Conservation (phyloP, 2,113 vertebrate species). For the Tragelaphus buxtoni region DNA sequence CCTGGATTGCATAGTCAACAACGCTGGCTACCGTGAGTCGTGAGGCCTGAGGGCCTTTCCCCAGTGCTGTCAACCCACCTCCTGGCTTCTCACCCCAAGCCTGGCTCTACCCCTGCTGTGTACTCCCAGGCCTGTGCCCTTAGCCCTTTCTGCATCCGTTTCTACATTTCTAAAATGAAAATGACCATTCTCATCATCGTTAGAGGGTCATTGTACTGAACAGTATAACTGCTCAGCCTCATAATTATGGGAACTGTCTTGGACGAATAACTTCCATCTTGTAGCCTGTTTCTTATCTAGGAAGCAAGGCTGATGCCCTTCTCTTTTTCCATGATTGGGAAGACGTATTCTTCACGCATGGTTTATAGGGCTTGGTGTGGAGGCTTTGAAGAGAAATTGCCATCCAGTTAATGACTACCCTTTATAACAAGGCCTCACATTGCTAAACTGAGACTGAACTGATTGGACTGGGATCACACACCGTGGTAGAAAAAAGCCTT, state of each 20-base stretch:
- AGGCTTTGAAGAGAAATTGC: not conserved
- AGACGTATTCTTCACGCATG: fast-evolving
- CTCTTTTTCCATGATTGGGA: not conserved
- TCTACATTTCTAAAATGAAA: not conserved
- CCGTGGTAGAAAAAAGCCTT: not conserved
- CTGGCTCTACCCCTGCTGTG: not conserved
- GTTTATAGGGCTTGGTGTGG: not conserved
- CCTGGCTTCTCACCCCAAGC: not conserved
- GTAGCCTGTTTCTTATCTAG: not conserved
- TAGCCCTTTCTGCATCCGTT: not conserved
- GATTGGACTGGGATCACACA: not conserved
- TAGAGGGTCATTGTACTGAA: not conserved
- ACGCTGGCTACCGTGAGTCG: conserved; percentile 85
- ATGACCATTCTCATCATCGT: fast-evolving
- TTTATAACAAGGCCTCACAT: not conserved
- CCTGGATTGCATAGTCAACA: conserved; percentile 90
- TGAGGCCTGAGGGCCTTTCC: not conserved
- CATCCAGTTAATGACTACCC: not conserved
- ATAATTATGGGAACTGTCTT: not conserved
- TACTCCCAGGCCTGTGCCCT: no score
- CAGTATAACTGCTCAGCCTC: not conserved
- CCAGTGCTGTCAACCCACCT: no score
- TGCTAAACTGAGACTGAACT: not conserved
- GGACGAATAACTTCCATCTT: not conserved
- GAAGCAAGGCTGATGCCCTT: not conserved